A percentile compares a stretch with the other conserved stretches of the same genome.
Conservation (phyloP, 2,797 vertebrate species). For the Chloroceryle inda region DNA sequence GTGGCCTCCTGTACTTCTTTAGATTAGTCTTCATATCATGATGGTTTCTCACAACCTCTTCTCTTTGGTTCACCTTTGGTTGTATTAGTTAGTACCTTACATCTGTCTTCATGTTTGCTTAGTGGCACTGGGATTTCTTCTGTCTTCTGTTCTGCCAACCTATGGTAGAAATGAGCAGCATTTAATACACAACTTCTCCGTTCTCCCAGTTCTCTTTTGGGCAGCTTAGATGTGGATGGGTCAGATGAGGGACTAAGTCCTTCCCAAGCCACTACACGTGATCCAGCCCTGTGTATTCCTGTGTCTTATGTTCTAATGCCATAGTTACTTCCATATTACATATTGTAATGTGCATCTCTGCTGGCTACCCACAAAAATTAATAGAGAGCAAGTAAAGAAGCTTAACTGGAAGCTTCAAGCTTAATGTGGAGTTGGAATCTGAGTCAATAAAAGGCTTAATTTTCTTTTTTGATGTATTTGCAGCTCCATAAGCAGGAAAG, state of each 20-base stretch:
- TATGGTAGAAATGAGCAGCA: accelerated
- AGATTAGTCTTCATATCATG: neutral
- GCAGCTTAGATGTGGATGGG: neutral
- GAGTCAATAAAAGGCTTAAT: slow-evolving; percentile 5
- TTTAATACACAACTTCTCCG: neutral
- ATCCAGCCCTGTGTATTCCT: neutral
- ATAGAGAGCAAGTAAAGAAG: neutral
- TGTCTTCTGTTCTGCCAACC: neutral
- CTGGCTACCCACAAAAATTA: neutral
- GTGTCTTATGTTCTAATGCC: neutral
- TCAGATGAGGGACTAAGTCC: neutral
- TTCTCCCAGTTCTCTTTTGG: neutral
- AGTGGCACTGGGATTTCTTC: neutral
- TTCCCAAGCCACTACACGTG: neutral
- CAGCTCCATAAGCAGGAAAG: neutral
- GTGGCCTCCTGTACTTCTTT: neutral
- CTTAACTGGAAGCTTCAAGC: slow-evolving; percentile 7
- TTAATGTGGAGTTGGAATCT: neutral
- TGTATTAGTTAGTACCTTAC: neutral
- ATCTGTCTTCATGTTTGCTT: neutral
- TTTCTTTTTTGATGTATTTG: slow-evolving; percentile 1
- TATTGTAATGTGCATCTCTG: neutral
- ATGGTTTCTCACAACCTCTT: neutral
- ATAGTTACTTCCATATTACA: neutral
- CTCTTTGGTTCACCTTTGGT: neutral